Evolutionary conservation across 2,113 vertebrate species (phyloP), one percentile per base, ranked within the genome.

Genomic region (Malurus elegans): DNA sequence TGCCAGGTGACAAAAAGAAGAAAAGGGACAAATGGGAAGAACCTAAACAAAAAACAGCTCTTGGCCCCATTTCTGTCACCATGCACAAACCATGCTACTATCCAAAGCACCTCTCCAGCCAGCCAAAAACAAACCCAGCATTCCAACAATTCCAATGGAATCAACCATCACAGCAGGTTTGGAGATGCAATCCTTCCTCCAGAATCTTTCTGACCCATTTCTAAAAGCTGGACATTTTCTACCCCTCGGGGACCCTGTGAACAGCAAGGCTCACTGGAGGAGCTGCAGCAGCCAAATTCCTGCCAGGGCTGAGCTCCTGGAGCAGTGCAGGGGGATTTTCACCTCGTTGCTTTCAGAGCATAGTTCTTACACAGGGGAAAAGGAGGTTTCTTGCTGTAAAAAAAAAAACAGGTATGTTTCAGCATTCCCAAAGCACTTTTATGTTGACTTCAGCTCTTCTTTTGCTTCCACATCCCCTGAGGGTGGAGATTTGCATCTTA

Each of bases 261-360:
- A n/a, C 31, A 51, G 12, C 2, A 6, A 45, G 42, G n/a, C 38
- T 87, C 57, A 47, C 24, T 2, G 4, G 17, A n/a, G 53, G 31
- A 78, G 24, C 60, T 58, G 32, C 60, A 65, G 61, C 8, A 6
- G 72, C 23, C 6, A 4, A 47, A 13, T 17, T 9, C 48, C 50
- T 45, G 51, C 67, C 28, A 40, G 8, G 29, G 26, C 26, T 0
- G 0, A 4, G 12, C 31, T 64, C 26, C 60, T 4, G 8, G 7
- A 40, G 16, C 28, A 25, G 8, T 8, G 36, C 2, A 1, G 18
- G 36, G 25, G 20, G n/a, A 56, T 66, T 78, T n/a, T 48, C 26
- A 66, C 2, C 3, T n/a, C 42, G 38, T 17, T 29, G 26, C 40
- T 74, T 44, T 44, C 36, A 65, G 42, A 48, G 14, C 16, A 80